These are phyloP conservation scores for Mesembrinibis cayennensis DNA, from an alignment of 2,113 vertebrate genomes.

Conservation along the genomic window DNA sequence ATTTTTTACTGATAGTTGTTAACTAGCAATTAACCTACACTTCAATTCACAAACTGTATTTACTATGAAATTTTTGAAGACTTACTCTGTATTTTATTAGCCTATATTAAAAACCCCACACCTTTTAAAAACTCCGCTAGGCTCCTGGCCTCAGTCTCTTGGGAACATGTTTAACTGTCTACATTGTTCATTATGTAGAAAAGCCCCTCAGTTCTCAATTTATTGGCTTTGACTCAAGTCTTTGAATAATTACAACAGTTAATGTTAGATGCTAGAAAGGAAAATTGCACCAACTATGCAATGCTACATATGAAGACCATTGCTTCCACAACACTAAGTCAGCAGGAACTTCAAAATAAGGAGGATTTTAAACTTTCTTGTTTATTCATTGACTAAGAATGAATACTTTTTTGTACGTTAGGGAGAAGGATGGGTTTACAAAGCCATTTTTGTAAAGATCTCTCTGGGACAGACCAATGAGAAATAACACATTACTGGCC, in stretches of 20 bases:
- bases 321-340: neutral
- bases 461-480: neutral
- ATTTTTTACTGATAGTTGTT: neutral
- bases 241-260: neutral
- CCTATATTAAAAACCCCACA: neutral
- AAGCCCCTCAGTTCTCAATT: accelerated
- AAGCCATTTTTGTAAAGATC: neutral
- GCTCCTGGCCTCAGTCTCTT: neutral
- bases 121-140: neutral
- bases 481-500: neutral
- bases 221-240: neutral
- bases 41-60: neutral
- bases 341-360: neutral
- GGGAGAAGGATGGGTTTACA: neutral
- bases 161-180: neutral
- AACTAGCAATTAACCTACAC: neutral
- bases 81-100: neutral
- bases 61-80: neutral
- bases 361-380: neutral
- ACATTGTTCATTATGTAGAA: neutral
- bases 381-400: neutral
- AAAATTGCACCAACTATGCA: neutral
- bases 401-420: neutral
- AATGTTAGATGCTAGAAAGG: neutral
- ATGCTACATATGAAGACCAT: neutral